Conservation (phyloP, 2,888 invertebrate genomes). For the Linnaemya tessellans region DNA sequence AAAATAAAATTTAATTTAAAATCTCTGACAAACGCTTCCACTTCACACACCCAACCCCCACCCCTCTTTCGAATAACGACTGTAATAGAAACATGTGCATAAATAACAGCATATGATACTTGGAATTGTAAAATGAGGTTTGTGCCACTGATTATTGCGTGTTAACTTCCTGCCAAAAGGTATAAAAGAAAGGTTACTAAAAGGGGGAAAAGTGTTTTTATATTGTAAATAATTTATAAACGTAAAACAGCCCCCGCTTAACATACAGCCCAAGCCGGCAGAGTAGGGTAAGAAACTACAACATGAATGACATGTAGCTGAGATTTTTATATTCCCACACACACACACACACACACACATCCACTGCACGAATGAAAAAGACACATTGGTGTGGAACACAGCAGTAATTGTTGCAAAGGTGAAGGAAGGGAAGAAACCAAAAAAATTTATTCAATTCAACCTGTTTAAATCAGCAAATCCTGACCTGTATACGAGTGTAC, state of each 20-base stretch:
- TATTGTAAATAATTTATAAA: slow-evolving; percentile 68
- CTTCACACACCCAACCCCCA: background rate
- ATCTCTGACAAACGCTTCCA: slow-evolving; percentile 10
- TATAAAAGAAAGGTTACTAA: slow-evolving; percentile 35
- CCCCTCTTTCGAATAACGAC: background rate
- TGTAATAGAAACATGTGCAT: slow-evolving; percentile 34
- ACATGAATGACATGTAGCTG: slow-evolving; percentile 49
- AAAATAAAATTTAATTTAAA: slow-evolving; percentile 30
- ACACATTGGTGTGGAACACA: background rate
- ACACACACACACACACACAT: background rate
- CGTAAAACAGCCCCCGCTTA: slow-evolving; percentile 24
- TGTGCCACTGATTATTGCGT: slow-evolving; percentile 67
- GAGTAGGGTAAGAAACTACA: slow-evolving; percentile 17
- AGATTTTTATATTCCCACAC: slow-evolving; percentile 37
- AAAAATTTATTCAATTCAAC: slow-evolving; percentile 61
- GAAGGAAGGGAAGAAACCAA: background rate
- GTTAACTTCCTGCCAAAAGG: slow-evolving; percentile 68
- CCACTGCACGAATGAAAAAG: no score
- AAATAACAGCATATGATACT: slow-evolving; percentile 52
- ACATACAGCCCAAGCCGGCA: slow-evolving; percentile 2
- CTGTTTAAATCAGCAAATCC: slow-evolving; percentile 67
- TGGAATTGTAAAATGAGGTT: slow-evolving; percentile 49
- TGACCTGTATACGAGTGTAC: slow-evolving; percentile 31
- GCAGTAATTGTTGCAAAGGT: background rate
- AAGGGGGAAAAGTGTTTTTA: slow-evolving; percentile 53